A percentile compares a stretch with the other conserved stretches of the same genome.
Evolutionary conservation across 1,140 invertebrate species (phyloP).

Genomic region (Thaumetopoea pityocampa): DNA sequence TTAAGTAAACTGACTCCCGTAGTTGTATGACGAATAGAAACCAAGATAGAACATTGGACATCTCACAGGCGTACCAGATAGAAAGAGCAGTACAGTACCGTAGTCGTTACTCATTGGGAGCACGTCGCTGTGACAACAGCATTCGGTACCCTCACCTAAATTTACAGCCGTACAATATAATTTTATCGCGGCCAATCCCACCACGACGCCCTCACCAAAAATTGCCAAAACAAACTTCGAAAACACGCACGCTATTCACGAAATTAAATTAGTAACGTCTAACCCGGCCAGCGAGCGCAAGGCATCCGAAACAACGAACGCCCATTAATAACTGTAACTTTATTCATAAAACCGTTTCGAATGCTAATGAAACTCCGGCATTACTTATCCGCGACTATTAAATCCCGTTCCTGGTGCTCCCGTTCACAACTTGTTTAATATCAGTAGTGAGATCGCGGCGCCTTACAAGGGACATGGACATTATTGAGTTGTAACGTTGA

Average conservation of each 20-base stretch:
- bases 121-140: too few species aligned
- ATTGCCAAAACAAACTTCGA: conserved; percentile 1
- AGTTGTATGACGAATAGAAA: too few species aligned
- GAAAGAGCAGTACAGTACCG: too few species aligned
- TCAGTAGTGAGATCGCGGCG: conserved; percentile 18
- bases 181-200: too few species aligned
- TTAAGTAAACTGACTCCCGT: too few species aligned
- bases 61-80: too few species aligned
- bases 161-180: too few species aligned
- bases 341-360: conserved; percentile 20
- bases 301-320: conserved; percentile 7
- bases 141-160: too few species aligned
- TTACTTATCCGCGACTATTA: conserved; percentile 18
- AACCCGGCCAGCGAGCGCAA: conserved; percentile 3
- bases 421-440: conserved; percentile 35
- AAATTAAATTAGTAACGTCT: conserved; percentile 14
- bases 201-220: neutral
- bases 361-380: conserved; percentile 15
- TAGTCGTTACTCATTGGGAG: too few species aligned
- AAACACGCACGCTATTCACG: conserved; percentile 2
- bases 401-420: conserved; percentile 16
- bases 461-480: too few species aligned
- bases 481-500: too few species aligned
- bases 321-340: conserved; percentile 15
- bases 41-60: too few species aligned